Base-by-base conservation (phyloP, 2,888 invertebrate species). In the Cyrtodaria siliqua region DNA sequence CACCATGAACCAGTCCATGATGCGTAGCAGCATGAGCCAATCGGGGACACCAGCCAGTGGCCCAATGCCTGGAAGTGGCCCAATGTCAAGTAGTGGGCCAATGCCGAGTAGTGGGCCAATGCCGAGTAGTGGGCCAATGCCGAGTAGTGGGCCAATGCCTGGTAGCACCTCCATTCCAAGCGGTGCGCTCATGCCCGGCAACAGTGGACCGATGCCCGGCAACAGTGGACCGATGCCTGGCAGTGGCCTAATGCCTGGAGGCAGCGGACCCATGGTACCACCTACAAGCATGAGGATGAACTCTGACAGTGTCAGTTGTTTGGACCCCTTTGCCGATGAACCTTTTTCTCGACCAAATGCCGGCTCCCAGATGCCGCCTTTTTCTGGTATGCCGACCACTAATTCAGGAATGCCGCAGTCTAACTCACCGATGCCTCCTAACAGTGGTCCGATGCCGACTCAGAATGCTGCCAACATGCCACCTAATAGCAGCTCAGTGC, bases 321-420 rank as follows among this genome's bases (percentile, higher is more conserved):
- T 90, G 71, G 92, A 92, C 84, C 92, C 92, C 33, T 92, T 92
- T 86, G 89, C 92, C 56, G 92, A 92, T 79, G 91, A 91, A 68
- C 85, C 87, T 67, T 84, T 82, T 50, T 78, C 82, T 18, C 79
- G 85, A 57, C 61, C 57, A 23, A 62, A 66, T 42, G 79, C 61
- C 27, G 77, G 75, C 23, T 74, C 79, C 42, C 83, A 76, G 53
- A 74, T 70, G 68, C 66, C 70, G 20, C 73, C 72, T 50, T 82
- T 44, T 44, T 23, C 61, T 1, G 72, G 69, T 24, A 72, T 77
- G 57, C 74, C 64, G 33, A 70, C 64, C 27, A 69, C 67, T 26
- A 80, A 76, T 53, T 71, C 76, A 9, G 67, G 66, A 44, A 76
- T 80, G 60, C 81, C 73, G 16, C 67, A 70, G 33, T 78, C 76